A percentile compares a stretch with the other conserved stretches of the same genome.
Conservation (phyloP, 2,797 vertebrate species). For the Schizopygopsis pylzovi region DNA sequence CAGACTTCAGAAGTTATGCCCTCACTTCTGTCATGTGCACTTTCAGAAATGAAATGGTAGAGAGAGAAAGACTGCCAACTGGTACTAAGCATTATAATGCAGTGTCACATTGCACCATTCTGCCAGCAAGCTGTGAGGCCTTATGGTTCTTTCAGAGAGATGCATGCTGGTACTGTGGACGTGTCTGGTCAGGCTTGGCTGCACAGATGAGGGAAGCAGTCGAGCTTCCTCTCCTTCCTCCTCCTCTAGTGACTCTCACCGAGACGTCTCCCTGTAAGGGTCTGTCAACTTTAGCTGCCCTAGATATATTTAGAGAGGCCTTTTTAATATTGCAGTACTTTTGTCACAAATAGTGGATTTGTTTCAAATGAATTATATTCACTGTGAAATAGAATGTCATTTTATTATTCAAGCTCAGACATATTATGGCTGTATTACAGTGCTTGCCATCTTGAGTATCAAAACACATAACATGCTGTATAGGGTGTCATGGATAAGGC, state of each 20-base stretch:
- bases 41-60: constrained; percentile 48
- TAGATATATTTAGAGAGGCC: constrained; percentile 21
- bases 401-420: neutral
- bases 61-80: constrained; percentile 50
- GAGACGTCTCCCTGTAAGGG: constrained; percentile 22
- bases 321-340: constrained; percentile 1
- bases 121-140: constrained; percentile 65
- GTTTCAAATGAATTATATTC: neutral
- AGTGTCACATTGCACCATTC: constrained; percentile 63
- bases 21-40: constrained; percentile 48
- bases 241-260: constrained; percentile 32
- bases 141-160: constrained; percentile 64
- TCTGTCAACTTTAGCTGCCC: constrained; percentile 34
- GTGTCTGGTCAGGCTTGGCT: constrained; percentile 53
- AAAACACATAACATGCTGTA: neutral
- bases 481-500: neutral
- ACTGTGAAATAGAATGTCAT: neutral
- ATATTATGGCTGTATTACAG: neutral
- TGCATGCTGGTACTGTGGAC: constrained; percentile 48
- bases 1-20: constrained; percentile 50
- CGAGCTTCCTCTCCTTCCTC: constrained; percentile 32
- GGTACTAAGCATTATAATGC: constrained; percentile 62
- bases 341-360: neutral
- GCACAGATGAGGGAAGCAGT: constrained; percentile 54
- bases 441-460: neutral